Evolutionary conservation across 2,888 invertebrate species (phyloP).

Genomic region (Pandemis corylana): DNA sequence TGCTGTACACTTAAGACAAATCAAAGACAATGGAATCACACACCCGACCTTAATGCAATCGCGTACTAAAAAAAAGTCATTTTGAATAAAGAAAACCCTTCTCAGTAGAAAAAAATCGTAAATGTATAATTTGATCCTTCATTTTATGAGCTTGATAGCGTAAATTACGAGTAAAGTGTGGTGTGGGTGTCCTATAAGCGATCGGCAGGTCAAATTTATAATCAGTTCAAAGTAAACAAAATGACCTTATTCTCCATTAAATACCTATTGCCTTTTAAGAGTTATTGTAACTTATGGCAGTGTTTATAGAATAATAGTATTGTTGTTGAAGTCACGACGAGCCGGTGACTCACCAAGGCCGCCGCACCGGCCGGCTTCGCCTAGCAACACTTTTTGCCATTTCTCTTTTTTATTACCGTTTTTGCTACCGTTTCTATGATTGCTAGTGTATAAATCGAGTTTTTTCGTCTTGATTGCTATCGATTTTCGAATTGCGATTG

Average conservation of each 20-base stretch:
- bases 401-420: conserved; percentile 33
- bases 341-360: conserved; percentile 79
- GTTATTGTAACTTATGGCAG: conserved; percentile 29
- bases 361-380: conserved; percentile 78
- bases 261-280: conserved; percentile 13
- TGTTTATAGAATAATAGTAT: conserved; percentile 31
- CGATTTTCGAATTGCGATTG: conserved; percentile 15
- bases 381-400: conserved; percentile 60
- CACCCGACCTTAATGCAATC: too few species aligned
- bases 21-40: too few species aligned
- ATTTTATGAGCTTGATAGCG: too few species aligned
- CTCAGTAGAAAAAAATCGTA: too few species aligned
- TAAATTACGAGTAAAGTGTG: background rate
- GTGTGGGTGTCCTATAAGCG: background rate
- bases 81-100: too few species aligned
- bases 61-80: too few species aligned
- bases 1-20: too few species aligned
- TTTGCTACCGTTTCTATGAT: conserved; percentile 19
- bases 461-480: conserved; percentile 28
- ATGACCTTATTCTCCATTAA: background rate
- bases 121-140: too few species aligned
- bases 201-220: background rate
- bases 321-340: conserved; percentile 21
- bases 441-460: conserved; percentile 23
- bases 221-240: background rate